Evolutionary conservation across 2,797 vertebrate species (phyloP), one percentile per base, ranked within the genome.

Genomic region (Bradypodion ventrale): DNA sequence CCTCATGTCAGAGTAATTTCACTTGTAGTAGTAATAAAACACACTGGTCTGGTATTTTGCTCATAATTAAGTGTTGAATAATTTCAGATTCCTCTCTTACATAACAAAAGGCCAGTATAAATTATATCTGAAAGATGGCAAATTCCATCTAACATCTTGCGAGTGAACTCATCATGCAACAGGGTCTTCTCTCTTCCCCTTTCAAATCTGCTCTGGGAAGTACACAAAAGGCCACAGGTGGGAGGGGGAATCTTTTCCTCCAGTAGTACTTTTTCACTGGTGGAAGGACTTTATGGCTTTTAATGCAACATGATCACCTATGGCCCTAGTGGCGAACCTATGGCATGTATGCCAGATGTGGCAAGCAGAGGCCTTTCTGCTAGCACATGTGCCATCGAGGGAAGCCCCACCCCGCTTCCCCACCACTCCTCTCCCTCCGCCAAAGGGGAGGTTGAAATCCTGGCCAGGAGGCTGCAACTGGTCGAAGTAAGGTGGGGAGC

Each of bases 301-400:
- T 13, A 79, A 70, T 88, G 75, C 88, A 88, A 80, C 78, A 79
- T 79, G 78, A 87, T 83, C 85, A 88, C 70, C 79, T 52, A 75
- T 80, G 80, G 62, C n/a, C n/a, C n/a, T n/a, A n/a, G n/a, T n/a
- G n/a, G n/a, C n/a, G n/a, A n/a, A n/a, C n/a, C n/a, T n/a, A n/a
- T n/a, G n/a, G n/a, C n/a, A n/a, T n/a, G n/a, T n/a, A n/a, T n/a
- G n/a, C n/a, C n/a, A n/a, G n/a, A n/a, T n/a, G n/a, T n/a, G n/a
- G n/a, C n/a, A n/a, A n/a, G n/a, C n/a, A n/a, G n/a, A n/a, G n/a
- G n/a, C n/a, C n/a, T n/a, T n/a, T n/a, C n/a, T n/a, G n/a, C n/a
- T n/a, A n/a, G n/a, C n/a, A n/a, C n/a, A n/a, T n/a, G n/a, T n/a
- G n/a, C n/a, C n/a, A n/a, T n/a, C n/a, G n/a, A n/a, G n/a, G n/a